Conservation (phyloP, 2,113 vertebrate species). For the Aldabrachelys gigantea region DNA sequence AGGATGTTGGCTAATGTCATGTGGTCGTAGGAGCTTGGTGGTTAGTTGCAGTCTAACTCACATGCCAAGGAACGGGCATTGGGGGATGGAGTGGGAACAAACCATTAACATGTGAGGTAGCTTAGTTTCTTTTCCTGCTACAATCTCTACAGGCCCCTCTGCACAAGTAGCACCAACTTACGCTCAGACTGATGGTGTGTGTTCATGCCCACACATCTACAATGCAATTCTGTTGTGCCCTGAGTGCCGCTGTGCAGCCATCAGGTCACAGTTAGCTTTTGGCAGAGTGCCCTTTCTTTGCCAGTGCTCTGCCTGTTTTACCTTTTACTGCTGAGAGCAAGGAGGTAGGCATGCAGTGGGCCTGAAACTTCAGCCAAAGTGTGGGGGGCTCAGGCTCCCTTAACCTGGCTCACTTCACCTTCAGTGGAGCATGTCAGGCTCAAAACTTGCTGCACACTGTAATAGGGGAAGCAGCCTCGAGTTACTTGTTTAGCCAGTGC, state of each 20-base stretch:
- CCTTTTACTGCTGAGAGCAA: not conserved
- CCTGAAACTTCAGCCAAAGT: not conserved
- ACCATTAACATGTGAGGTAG: not conserved
- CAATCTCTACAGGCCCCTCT: not conserved
- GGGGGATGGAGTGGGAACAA: not conserved
- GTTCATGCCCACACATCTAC: not conserved
- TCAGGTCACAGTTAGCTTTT: not conserved
- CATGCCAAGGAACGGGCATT: not conserved
- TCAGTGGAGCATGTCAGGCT: not conserved
- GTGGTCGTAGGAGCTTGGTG: too few relatives aligned
- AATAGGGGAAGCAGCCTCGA: too few relatives aligned
- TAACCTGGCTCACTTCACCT: not conserved
- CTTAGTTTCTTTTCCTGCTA: not conserved
- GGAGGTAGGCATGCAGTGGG: not conserved
- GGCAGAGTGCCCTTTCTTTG: fast-evolving
- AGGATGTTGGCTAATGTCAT: too few relatives aligned
- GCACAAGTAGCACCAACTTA: not conserved
- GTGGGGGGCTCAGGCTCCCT: not conserved
- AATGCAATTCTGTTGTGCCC: not conserved
- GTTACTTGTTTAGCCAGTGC: too few relatives aligned
- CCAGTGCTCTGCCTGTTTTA: not conserved
- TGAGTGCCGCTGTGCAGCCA: not conserved
- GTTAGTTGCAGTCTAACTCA: not conserved
- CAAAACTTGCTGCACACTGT: not conserved
- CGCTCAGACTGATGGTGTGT: not conserved